Evolutionary conservation across 2,888 invertebrate genomes (phyloP), one percentile per base, ranked within the genome.

Genomic region (Andrena chrysosceles): DNA sequence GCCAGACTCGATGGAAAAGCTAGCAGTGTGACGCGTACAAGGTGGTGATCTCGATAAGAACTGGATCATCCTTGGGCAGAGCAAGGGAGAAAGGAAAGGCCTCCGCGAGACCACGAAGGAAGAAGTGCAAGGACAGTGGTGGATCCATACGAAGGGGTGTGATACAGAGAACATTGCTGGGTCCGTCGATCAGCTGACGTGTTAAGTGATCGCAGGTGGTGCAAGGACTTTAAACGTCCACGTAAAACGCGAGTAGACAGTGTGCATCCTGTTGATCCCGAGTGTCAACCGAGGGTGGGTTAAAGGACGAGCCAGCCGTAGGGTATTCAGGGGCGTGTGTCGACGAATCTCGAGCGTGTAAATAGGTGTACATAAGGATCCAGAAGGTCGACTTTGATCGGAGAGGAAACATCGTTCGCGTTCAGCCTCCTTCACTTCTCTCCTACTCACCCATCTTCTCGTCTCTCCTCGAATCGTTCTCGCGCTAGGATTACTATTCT

Each of bases 301-400:
- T 73, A 42, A 73, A 69, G 56, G 68, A 72, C 68, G 69, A 16
- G 29, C 29, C 48, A 23, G 26, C 4, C 31, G 26, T 26, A 5
- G 42, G 26, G 67, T 35, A 26, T 60, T 60, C 66, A 54, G 81
- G 66, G 68, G 68, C 78, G 69, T 70, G 68, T 56, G 54, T 71
- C 75, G 48, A 62, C 77, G 77, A 67, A 60, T 66, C 54, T 68
- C 72, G 69, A 70, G 48, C 77, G 88, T 90, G 91, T 91, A 89
- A 90, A 91, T 90, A 91, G 87, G 78, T 89, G 91, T 90, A 90
- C 85, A 89, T 90, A 89, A 73, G 78, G 68, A 64, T 52, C 71
- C 35, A 70, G 69, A 63, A 67, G 42, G 16, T 78, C 72, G 69
- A 71, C 73, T 70, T 70, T 60, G 29, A 84, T 73, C 76, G 66